Percentiles rank a stretch among this genome's conserved stretches.
Conservation (phyloP, 92 coral and sea anemone genomes). For the Meandrina meandrites region DNA sequence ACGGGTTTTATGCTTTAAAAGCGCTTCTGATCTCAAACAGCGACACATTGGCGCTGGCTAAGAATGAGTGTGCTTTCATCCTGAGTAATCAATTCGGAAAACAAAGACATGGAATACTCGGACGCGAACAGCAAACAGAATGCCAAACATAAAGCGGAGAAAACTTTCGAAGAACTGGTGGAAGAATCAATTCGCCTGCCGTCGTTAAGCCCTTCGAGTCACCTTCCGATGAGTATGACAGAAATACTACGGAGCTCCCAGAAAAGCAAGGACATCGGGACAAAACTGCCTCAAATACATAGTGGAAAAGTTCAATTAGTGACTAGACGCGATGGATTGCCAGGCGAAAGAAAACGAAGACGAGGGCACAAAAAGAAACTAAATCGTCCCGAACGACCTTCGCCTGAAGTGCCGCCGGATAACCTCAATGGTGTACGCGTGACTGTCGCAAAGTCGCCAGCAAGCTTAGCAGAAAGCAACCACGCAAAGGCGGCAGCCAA, state of each 20-base stretch:
- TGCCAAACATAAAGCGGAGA: slow-evolving; percentile 33
- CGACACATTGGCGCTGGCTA: slow-evolving; percentile 13
- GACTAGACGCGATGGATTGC: slow-evolving; percentile 10
- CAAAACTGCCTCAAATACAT: slow-evolving; percentile 39
- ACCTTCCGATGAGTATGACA: slow-evolving; percentile 60
- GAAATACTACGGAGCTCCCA: slow-evolving; percentile 56
- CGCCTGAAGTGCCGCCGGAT: slow-evolving; percentile 37
- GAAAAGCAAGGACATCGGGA: slow-evolving; percentile 21
- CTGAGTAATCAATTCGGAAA: background rate
- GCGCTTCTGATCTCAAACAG: slow-evolving; percentile 8
- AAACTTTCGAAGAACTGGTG: slow-evolving; percentile 64
- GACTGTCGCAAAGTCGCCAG: slow-evolving; percentile 17
- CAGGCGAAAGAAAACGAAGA: slow-evolving; percentile 48
- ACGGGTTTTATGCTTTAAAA: background rate
- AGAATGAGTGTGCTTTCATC: slow-evolving; percentile 9
- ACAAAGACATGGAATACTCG: slow-evolving; percentile 23
- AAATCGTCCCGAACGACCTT: slow-evolving; percentile 42
- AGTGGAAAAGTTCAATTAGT: slow-evolving; percentile 40
- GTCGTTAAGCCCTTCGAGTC: slow-evolving; percentile 38
- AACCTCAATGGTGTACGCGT: slow-evolving; percentile 24
- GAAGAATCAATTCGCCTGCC: slow-evolving; percentile 64
- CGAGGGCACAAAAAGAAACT: slow-evolving; percentile 54
- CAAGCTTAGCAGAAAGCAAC: slow-evolving; percentile 21
- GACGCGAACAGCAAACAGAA: background rate
- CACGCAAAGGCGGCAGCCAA: slow-evolving; percentile 14